Base-by-base conservation (phyloP, 2,888 invertebrate species). In the Bombylius major region DNA sequence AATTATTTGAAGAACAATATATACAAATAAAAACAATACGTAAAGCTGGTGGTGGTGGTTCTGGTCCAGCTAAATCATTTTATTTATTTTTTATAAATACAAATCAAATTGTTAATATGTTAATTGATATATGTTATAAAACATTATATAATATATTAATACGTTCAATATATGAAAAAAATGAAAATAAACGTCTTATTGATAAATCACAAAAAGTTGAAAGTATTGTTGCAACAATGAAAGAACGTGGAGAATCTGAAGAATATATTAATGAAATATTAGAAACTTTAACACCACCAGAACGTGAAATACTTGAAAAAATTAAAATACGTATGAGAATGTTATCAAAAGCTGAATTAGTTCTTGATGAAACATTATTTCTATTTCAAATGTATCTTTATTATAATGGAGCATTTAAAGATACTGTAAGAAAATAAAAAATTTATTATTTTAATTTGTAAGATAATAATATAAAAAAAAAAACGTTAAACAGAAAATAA, bases 171-270 rank as follows among this genome's bases (percentile, higher is more conserved):
- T 77, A 81, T 64, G 86, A 86, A 66, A 78, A 79, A 58, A 75
- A 70, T 14, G 79, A 80, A 59, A 86, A 92, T 70, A 86, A 85
- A 67, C 80, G 92, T 13, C 80, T 94, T 59, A 82, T 91, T 58
- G 89, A 90, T 68, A 94, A 94, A 73, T 87, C 90, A 65, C 85
- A 89, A 63, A 80, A 90, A 67, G 83, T 93, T 65, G 89, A 91
- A 67, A 84, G 85, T 60, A 86, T 94, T 51, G 81, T 86, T 57
- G 83, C 86, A 67, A 84, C 86, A 58, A 84, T 94, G 79, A 82
- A 83, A 57, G 81, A 84, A 64, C 82, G 87, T 60, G 86, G 86
- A 0, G 89, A 89, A 63, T 81, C 87, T 1, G 83, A 84, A 56
- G 83, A 86, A 64, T 87, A 90, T 71, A 80, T 91, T 58, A 79